Conservation (phyloP, 92 coral and sea anemone genomes). For the Ricordea florida region DNA sequence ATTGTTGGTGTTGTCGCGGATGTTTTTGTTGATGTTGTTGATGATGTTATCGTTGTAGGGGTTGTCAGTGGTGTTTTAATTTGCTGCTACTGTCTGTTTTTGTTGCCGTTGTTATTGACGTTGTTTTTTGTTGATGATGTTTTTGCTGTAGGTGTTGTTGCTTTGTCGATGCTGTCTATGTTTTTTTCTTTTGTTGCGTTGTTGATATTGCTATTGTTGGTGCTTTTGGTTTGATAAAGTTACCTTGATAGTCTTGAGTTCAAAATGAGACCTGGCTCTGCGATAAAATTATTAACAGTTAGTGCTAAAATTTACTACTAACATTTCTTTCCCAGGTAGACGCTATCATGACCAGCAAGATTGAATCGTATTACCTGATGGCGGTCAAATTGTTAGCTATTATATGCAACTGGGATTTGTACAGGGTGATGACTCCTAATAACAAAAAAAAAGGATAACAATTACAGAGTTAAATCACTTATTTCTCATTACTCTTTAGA, state of each 20-base stretch:
- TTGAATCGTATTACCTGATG: constrained; percentile 54
- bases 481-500: too few species aligned
- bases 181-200: too few species aligned
- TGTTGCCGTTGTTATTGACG: too few species aligned
- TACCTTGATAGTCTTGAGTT: constrained; percentile 83
- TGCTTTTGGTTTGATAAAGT: background rate
- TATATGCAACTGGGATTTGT: constrained; percentile 90
- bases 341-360: background rate
- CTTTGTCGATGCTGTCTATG: too few species aligned
- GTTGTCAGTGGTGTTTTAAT: too few species aligned
- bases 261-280: constrained; percentile 72
- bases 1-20: too few species aligned
- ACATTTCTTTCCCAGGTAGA: background rate
- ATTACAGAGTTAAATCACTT: background rate
- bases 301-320: background rate
- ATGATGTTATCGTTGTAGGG: too few species aligned
- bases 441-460: background rate
- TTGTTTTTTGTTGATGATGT: too few species aligned
- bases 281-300: background rate
- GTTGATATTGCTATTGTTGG: too few species aligned
- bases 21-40: too few species aligned
- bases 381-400: constrained; percentile 69
- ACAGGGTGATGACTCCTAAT: constrained; percentile 93
- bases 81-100: too few species aligned
- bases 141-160: too few species aligned